These are phyloP conservation scores for Erynnis tages DNA, from an alignment of 2,888 invertebrate genomes.

Conservation along the genomic window DNA sequence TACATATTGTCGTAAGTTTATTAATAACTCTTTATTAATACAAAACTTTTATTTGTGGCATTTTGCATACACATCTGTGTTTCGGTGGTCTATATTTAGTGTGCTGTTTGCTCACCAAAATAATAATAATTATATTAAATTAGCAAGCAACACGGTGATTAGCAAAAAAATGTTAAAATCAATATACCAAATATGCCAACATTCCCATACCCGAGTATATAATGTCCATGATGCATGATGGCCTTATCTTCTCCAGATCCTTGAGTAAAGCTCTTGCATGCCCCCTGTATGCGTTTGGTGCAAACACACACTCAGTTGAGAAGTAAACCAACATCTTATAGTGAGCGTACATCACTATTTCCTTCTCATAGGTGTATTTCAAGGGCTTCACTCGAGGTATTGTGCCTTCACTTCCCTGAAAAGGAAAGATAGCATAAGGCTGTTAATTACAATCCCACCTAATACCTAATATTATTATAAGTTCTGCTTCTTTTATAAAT, in stretches of 20 bases:
- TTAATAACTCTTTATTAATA: no score
- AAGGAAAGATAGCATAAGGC: slow-evolving; percentile 28
- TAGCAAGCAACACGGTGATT: no score
- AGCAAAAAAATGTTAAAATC: background rate
- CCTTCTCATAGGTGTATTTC: slow-evolving; percentile 99
- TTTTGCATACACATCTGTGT: no score
- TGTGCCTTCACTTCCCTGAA: slow-evolving; percentile 88
- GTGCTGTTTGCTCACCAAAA: no score
- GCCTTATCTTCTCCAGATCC: slow-evolving; percentile 96
- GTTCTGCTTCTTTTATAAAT: no score
- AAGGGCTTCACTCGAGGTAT: slow-evolving; percentile 97
- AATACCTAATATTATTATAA: background rate
- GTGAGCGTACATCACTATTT: slow-evolving; percentile 99
- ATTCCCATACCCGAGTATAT: slow-evolving; percentile 88
- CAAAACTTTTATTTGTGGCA: no score
- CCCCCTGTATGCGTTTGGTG: slow-evolving; percentile 98
- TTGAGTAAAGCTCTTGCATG: slow-evolving; percentile 95
- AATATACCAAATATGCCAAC: no score
- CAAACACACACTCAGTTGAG: slow-evolving; percentile 99
- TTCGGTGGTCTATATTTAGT: no score
- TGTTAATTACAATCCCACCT: no score
- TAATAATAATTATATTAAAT: no score
- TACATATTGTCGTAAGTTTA: no score
- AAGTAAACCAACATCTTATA: slow-evolving; percentile 98
- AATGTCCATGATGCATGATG: slow-evolving; percentile 95